Evolutionary conservation across 2,113 vertebrate genomes (phyloP).

Genomic region (Pardalotus punctatus): DNA sequence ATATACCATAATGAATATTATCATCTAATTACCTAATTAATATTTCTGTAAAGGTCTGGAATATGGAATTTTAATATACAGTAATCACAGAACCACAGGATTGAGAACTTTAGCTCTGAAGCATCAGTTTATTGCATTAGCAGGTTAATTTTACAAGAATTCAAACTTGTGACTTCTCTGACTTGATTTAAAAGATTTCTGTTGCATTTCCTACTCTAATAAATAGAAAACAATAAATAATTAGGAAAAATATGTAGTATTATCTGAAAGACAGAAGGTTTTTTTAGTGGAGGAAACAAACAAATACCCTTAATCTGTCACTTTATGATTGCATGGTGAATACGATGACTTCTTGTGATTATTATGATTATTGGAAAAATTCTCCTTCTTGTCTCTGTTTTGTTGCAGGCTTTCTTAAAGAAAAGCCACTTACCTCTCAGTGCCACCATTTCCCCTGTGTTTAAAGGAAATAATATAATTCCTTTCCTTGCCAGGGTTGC

Average conservation of each 20-base stretch:
- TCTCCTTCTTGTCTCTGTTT: not conserved
- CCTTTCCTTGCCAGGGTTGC: not conserved
- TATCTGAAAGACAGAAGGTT: not conserved
- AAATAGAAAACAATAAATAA: not conserved
- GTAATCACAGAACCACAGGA: not conserved
- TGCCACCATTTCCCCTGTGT: not conserved
- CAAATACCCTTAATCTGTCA: not conserved
- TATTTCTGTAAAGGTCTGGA: constrained; percentile 9
- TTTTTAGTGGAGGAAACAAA: not conserved
- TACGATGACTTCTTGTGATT: not conserved
- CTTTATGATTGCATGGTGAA: not conserved
- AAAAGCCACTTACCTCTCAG: not conserved
- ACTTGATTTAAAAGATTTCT: not conserved
- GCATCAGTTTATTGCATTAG: not conserved
- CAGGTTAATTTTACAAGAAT: not conserved
- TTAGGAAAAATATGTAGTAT: not conserved
- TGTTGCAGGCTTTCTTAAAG: not conserved
- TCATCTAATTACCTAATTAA: not conserved
- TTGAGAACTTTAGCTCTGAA: constrained; percentile 16
- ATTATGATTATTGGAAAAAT: not conserved
- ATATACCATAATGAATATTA: not conserved
- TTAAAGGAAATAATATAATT: not conserved
- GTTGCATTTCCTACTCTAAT: not conserved
- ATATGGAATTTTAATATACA: not conserved
- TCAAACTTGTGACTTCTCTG: not conserved